Conservation (phyloP, 2,888 invertebrate species). For the Rutpela maculata region DNA sequence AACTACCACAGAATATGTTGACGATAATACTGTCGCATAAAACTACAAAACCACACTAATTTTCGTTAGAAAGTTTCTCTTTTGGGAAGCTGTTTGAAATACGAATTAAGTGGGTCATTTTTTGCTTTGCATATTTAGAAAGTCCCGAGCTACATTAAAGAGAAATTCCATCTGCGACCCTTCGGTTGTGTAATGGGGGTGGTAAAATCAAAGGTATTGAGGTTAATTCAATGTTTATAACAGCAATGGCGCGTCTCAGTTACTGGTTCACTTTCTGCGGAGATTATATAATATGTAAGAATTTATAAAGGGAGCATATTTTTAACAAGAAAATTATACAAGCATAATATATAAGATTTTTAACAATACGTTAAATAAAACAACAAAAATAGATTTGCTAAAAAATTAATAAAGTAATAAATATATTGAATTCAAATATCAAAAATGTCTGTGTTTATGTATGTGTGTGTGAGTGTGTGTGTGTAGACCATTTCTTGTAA, state of each 20-base stretch:
- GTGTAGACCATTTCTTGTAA: too few species aligned
- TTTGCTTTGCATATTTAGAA: conserved; percentile 69
- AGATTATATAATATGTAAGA: background rate
- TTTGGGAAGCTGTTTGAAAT: conserved; percentile 35
- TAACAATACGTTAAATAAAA: too few species aligned
- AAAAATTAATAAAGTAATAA: too few species aligned
- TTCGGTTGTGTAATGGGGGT: conserved; percentile 21
- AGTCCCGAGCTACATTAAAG: conserved; percentile 47
- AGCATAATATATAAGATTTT: too few species aligned
- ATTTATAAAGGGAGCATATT: background rate
- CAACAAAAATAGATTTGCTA: too few species aligned
- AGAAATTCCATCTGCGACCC: conserved; percentile 24
- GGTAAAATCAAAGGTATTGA: conserved; percentile 32
- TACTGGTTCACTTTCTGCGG: background rate
- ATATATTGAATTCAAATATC: too few species aligned
- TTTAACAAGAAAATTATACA: too few species aligned
- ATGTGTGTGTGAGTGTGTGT: too few species aligned
- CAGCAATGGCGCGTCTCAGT: background rate
- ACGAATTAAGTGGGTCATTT: conserved; percentile 65
- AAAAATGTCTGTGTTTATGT: too few species aligned
- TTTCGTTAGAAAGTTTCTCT: conserved; percentile 52
- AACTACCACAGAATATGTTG: conserved; percentile 24
- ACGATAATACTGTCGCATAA: conserved; percentile 35
- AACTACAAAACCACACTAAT: conserved; percentile 57
- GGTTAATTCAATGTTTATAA: conserved; percentile 1